Base-by-base conservation (phyloP, 2,888 invertebrate genomes). In the Pristionchus japonicus region DNA sequence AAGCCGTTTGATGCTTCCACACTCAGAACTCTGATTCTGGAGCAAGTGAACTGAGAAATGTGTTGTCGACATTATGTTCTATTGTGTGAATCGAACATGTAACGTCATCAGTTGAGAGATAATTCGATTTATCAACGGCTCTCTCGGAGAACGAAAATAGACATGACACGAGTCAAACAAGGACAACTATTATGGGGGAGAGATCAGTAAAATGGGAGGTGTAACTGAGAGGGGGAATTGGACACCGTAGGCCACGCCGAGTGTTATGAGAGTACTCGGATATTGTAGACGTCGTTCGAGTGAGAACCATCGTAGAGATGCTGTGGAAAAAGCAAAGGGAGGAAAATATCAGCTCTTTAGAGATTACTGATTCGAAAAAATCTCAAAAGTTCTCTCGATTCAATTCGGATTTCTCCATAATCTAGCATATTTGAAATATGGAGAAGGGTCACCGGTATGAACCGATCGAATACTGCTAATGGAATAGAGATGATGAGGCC, bases 381-480 rank as follows among this genome's bases (percentile, higher is more conserved):
- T n/a, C 3, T 57, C 57, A 57, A 57, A 57, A 57, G 57, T n/a
- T 20, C 23, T 52, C 20, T 52, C 23, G 20, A 52, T 52, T 23
- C n/a, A n/a, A n/a, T n/a, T 57, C 57, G 23, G 57, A 57, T 6
- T 57, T 57, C n/a, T 57, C 57, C 57, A 9, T 57, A n/a, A 52
- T 52, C 11, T 13, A 27, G 34, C 3, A 34, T 67, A 34, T 67
- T 20, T 17, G 31, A 34, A 67, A 34, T 64, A 31, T 34, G 67
- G 31, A 67, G 67, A 67, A 67, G 31, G 67, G 67, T 34, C 67
- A 67, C 67, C 67, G 31, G 67, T n/a, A n/a, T n/a, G n/a, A n/a
- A n/a, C n/a, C n/a, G n/a, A n/a, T n/a, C 67, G 7, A 2, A 57
- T 20, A 57, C 57, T 23, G 57, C 23, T 23, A 77, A 20, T 20